These are phyloP conservation scores for Pseudeuparius sepicola DNA, from an alignment of 2,888 invertebrate genomes.

Conservation along the genomic window DNA sequence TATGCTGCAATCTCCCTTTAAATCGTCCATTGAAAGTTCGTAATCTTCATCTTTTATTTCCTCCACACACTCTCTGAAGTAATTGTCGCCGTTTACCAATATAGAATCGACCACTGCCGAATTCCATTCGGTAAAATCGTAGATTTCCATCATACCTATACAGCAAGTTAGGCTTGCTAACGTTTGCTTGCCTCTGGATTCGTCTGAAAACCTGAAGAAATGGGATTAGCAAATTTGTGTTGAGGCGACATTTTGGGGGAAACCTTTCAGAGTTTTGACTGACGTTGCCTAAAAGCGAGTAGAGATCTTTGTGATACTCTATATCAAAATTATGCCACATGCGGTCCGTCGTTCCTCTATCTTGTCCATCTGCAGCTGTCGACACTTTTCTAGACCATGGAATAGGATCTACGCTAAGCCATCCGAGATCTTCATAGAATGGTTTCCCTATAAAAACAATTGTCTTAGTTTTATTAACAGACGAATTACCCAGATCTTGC, in stretches of 20 bases:
- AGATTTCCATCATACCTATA: constrained; percentile 48
- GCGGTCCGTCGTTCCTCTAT: constrained; percentile 26
- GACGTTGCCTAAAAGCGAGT: constrained; percentile 56
- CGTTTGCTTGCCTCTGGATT: constrained; percentile 53
- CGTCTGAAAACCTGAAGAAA: constrained; percentile 39
- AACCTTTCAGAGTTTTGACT: constrained; percentile 48
- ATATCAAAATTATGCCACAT: constrained; percentile 59
- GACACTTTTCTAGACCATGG: constrained; percentile 34
- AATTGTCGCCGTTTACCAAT: constrained; percentile 48
- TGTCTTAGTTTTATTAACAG: not conserved
- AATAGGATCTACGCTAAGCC: constrained; percentile 34
- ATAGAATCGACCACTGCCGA: constrained; percentile 51
- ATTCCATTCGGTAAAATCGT: constrained; percentile 54
- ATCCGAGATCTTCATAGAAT: constrained; percentile 35
- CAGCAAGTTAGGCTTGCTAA: constrained; percentile 42
- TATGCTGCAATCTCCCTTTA: constrained; percentile 45
- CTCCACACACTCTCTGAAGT: constrained; percentile 43
- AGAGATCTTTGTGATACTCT: constrained; percentile 57
- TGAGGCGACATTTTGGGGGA: too few relatives aligned
- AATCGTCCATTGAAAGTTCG: constrained; percentile 48
- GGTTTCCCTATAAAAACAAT: constrained; percentile 27
- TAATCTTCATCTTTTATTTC: constrained; percentile 44
- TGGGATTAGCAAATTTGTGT: too few relatives aligned
- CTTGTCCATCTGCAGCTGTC: constrained; percentile 26
- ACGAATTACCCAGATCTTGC: constrained; percentile 17